Conservation (phyloP, 2,113 vertebrate species). For the Porphyrio hochstetteri region DNA sequence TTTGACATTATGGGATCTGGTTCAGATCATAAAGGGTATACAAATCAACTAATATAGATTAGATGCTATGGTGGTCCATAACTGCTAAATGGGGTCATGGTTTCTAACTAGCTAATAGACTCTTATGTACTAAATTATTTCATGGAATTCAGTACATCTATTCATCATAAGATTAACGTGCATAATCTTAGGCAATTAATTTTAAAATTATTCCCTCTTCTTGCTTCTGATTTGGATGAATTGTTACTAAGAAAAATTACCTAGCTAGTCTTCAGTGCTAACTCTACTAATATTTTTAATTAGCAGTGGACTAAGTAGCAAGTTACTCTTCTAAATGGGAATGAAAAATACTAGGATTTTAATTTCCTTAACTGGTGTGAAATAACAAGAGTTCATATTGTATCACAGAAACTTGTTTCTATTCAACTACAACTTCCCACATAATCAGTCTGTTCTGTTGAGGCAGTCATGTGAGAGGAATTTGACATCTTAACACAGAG, state of each 20-base stretch:
- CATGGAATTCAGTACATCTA: slow-evolving; percentile 65
- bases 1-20: slow-evolving; percentile 84
- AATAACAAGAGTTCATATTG: not conserved
- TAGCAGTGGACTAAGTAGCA: not conserved
- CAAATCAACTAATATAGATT: slow-evolving; percentile 91
- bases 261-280: not conserved
- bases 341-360: not conserved
- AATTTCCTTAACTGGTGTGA: not conserved
- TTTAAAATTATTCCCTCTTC: not conserved
- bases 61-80: slow-evolving; percentile 81
- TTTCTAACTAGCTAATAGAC: slow-evolving; percentile 83
- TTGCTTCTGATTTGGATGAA: not conserved
- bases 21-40: slow-evolving; percentile 87
- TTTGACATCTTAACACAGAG: not conserved
- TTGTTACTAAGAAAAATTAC: not conserved
- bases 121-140: slow-evolving; percentile 80
- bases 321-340: not conserved
- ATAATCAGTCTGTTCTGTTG: not conserved
- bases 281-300: not conserved
- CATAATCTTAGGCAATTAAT: not conserved
- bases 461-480: not conserved
- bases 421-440: not conserved
- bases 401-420: not conserved
- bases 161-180: slow-evolving; percentile 31
- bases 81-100: slow-evolving; percentile 81